Evolutionary conservation across 2,888 invertebrate species (phyloP).

Genomic region (Pharmacophagus antenor): DNA sequence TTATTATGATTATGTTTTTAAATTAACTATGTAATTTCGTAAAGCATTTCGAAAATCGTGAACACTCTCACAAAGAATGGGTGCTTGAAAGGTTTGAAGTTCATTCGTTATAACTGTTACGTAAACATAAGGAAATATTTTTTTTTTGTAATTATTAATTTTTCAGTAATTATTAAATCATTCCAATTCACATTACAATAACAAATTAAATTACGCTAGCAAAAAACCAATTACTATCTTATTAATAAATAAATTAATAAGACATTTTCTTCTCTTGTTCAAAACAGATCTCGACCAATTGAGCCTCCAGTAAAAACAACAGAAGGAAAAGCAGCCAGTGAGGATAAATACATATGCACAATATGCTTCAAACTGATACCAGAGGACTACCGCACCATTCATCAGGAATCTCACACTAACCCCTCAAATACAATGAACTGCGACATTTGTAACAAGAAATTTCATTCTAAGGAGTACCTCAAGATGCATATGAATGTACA

Average conservation of each 20-base stretch:
- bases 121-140: too few species aligned
- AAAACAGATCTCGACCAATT: conserved; percentile 59
- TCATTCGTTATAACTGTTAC: too few species aligned
- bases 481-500: conserved; percentile 89
- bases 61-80: too few species aligned
- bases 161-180: too few species aligned
- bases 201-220: too few species aligned
- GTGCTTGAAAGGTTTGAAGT: too few species aligned
- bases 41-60: too few species aligned
- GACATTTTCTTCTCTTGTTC: neutral
- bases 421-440: conserved; percentile 80
- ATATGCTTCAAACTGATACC: conserved; percentile 78
- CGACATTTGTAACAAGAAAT: conserved; percentile 86
- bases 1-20: too few species aligned
- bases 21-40: too few species aligned
- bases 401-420: conserved; percentile 85
- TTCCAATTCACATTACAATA: too few species aligned
- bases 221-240: neutral
- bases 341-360: conserved; percentile 66
- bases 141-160: too few species aligned
- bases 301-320: conserved; percentile 69
- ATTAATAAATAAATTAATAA: neutral
- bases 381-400: conserved; percentile 75
- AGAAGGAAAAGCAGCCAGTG: conserved; percentile 46
- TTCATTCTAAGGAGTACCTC: conserved; percentile 83